phyloP scores from a whole-genome alignment of 2,113 vertebrate genomes.

The Corapipo altera region DNA sequence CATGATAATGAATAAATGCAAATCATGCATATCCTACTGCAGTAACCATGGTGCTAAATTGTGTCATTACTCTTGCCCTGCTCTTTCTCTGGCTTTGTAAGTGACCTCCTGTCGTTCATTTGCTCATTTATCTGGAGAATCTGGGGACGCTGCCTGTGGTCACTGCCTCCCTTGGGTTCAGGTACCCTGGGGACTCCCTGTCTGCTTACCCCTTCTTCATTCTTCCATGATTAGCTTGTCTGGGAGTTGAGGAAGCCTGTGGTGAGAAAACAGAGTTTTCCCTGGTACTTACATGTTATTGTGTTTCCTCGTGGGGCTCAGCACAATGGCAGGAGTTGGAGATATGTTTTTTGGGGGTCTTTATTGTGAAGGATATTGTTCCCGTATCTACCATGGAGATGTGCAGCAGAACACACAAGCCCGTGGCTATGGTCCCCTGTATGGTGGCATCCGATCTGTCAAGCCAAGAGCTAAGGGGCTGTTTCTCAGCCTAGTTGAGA shows the following conservation, averaged over 20 bases:
- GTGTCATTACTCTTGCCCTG: neutral
- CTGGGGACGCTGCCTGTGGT: accelerated
- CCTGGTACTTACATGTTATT: neutral
- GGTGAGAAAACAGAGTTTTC: neutral
- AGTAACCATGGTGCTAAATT: neutral
- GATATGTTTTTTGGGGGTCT: accelerated
- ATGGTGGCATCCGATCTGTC: neutral
- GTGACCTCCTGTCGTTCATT: neutral
- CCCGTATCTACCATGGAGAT: neutral
- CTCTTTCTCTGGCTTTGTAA: neutral
- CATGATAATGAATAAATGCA: neutral
- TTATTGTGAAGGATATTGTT: neutral
- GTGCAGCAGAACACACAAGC: neutral
- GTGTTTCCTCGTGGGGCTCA: neutral
- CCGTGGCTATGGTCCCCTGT: accelerated
- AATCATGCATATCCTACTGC: neutral
- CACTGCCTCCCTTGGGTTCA: neutral
- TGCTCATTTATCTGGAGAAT: neutral
- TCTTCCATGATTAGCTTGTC: neutral
- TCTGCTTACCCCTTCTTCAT: neutral
- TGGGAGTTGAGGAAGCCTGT: neutral
- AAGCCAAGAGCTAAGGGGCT: neutral
- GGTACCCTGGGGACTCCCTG: neutral
- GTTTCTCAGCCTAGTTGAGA: neutral
- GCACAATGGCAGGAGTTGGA: neutral